Percentiles rank a stretch among this genome's conserved stretches.
Conservation (phyloP, 37 sponge, comb jelly and placozoan genomes). For the Haliclona indistincta region DNA sequence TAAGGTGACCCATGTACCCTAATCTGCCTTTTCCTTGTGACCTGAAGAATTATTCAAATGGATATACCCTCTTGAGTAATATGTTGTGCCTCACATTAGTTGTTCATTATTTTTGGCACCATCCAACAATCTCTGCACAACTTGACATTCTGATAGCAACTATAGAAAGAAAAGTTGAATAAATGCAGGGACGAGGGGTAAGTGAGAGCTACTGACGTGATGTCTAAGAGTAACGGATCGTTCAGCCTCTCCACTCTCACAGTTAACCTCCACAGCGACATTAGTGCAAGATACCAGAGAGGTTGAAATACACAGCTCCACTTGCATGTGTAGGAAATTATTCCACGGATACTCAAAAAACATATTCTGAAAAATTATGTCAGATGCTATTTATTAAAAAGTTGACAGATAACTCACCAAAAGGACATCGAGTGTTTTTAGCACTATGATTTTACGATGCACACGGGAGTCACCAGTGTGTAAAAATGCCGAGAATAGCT, state of each 20-base stretch:
- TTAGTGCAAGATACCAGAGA: conserved; percentile 12
- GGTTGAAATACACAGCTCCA: conserved; percentile 55
- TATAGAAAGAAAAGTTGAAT: conserved; percentile 5
- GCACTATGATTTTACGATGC: conserved; percentile 27
- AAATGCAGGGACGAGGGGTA: background rate
- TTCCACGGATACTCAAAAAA: conserved; percentile 84
- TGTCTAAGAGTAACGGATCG: conserved; percentile 38
- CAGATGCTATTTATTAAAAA: background rate
- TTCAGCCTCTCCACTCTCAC: conserved; percentile 1
- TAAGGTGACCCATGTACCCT: conserved; percentile 89
- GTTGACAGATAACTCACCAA: conserved; percentile 46
- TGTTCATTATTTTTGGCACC: conserved; percentile 44
- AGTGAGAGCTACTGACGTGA: conserved; percentile 55
- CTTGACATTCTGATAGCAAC: conserved; percentile 50
- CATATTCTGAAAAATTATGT: conserved; percentile 36
- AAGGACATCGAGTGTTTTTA: conserved; percentile 44
- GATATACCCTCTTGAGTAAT: background rate
- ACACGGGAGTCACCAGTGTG: conserved; percentile 16
- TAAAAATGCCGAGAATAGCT: conserved; percentile 66
- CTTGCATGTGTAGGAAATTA: conserved; percentile 83
- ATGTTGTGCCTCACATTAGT: conserved; percentile 1
- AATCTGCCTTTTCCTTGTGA: conserved; percentile 14
- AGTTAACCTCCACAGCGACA: conserved; percentile 1
- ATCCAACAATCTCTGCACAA: conserved; percentile 59
- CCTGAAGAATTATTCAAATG: background rate